Percentiles rank a stretch among this genome's conserved stretches.
Evolutionary conservation across 2,888 invertebrate species (phyloP).

Genomic region (Ophraella communa): DNA sequence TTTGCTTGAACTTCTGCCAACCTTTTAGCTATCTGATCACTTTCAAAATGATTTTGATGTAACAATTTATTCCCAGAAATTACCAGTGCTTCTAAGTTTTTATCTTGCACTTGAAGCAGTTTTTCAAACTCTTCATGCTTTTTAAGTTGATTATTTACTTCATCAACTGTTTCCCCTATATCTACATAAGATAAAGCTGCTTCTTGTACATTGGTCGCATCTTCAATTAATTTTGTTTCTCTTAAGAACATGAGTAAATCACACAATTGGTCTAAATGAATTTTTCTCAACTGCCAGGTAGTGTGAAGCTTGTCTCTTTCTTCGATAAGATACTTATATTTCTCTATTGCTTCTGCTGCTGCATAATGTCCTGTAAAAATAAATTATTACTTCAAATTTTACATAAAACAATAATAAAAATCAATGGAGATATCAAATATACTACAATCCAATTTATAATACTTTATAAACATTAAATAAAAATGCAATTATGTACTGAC

Average conservation of each 20-base stretch:
- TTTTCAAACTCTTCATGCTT: slow-evolving; percentile 96
- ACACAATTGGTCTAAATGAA: slow-evolving; percentile 87
- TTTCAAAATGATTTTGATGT: slow-evolving; percentile 90
- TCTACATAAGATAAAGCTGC: slow-evolving; percentile 73
- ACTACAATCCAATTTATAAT: neutral
- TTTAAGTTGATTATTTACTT: slow-evolving; percentile 87
- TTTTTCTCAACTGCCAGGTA: slow-evolving; percentile 89
- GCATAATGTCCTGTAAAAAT: slow-evolving; percentile 73
- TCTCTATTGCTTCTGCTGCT: slow-evolving; percentile 77
- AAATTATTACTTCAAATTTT: neutral
- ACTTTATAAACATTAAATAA: neutral
- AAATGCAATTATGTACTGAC: slow-evolving; percentile 29
- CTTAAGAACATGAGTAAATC: slow-evolving; percentile 94
- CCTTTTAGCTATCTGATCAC: slow-evolving; percentile 76
- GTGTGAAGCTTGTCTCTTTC: slow-evolving; percentile 80
- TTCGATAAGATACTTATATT: slow-evolving; percentile 76
- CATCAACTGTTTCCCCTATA: slow-evolving; percentile 82
- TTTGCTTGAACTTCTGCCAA: slow-evolving; percentile 77
- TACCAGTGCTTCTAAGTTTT: slow-evolving; percentile 81
- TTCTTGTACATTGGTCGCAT: slow-evolving; percentile 87
- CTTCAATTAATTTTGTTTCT: slow-evolving; percentile 92
- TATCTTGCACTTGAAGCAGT: slow-evolving; percentile 85
- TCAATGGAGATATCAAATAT: neutral
- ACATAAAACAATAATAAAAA: neutral
- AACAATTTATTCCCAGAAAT: slow-evolving; percentile 87